Percentiles rank a stretch among this genome's conserved stretches.
phyloP scores from a whole-genome alignment of 2,113 vertebrate genomes.

The Dipodomys ordii region DNA sequence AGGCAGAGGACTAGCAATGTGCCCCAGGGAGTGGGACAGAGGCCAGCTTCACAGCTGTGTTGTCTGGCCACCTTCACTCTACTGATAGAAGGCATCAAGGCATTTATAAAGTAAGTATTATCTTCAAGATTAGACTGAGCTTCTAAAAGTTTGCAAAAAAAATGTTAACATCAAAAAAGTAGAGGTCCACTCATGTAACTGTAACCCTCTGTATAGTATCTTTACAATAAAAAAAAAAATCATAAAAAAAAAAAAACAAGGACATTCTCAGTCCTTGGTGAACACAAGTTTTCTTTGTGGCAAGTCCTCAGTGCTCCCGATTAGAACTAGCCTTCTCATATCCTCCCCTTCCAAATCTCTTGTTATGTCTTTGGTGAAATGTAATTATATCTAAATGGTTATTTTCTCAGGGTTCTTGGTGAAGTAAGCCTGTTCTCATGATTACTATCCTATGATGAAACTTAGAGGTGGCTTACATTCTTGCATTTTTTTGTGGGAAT shows the following conservation, averaged over 20 bases:
- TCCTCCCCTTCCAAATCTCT: conserved; percentile 5
- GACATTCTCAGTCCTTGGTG: neutral
- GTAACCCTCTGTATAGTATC: too few species aligned
- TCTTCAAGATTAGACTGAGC: neutral
- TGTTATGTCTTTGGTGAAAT: conserved; percentile 52
- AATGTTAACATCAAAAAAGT: conserved; percentile 13
- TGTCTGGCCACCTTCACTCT: neutral
- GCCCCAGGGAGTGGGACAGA: neutral
- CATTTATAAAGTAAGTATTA: neutral
- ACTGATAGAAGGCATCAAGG: neutral
- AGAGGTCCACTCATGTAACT: too few species aligned
- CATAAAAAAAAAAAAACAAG: too few species aligned
- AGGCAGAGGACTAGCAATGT: neutral
- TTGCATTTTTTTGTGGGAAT: conserved; percentile 50
- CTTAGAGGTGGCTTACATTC: conserved; percentile 1
- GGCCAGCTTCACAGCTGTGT: neutral
- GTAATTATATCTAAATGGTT: conserved; percentile 64
- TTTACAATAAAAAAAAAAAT: too few species aligned
- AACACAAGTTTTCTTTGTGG: conserved; percentile 24
- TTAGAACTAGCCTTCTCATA: neutral
- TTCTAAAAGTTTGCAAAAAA: conserved; percentile 25
- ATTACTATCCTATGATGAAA: neutral
- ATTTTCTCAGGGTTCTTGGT: conserved; percentile 55
- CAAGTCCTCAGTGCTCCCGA: neutral
- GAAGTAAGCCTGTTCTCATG: conserved; percentile 56